Conservation (phyloP, 1,140 invertebrate species). For the Leptinotarsa defecta region DNA sequence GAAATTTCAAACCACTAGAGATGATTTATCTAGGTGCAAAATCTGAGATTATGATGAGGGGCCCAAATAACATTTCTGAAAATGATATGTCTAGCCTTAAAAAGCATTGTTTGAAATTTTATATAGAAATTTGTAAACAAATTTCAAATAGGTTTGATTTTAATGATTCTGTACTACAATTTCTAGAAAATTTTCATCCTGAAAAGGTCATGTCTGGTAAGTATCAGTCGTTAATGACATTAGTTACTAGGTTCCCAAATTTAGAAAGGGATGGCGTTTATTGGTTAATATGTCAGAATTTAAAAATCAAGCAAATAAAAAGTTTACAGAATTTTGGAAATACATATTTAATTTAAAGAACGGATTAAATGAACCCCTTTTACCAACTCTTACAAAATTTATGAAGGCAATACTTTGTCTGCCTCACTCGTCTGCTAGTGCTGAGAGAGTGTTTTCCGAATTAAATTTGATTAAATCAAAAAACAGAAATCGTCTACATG, state of each 20-base stretch:
- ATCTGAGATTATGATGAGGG: conserved; percentile 13
- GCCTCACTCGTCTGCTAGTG: conserved; percentile 10
- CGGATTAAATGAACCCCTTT: neutral
- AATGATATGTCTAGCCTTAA: neutral
- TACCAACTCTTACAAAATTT: neutral
- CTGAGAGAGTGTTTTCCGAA: conserved; percentile 13
- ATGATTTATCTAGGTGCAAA: conserved; percentile 6
- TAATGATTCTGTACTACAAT: neutral
- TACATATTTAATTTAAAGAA: neutral
- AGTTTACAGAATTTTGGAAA: conserved; percentile 16
- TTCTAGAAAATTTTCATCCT: conserved; percentile 2
- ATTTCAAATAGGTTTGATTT: conserved; percentile 6
- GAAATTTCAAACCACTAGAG: conserved; percentile 1
- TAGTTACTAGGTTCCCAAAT: conserved; percentile 6
- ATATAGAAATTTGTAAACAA: conserved; percentile 6
- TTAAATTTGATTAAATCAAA: neutral
- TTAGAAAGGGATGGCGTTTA: neutral
- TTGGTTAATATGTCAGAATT: neutral
- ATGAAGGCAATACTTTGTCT: neutral
- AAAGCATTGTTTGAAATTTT: neutral
- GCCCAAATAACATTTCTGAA: neutral
- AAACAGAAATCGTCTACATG: neutral
- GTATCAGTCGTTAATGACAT: neutral
- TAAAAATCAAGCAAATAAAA: conserved; percentile 12
- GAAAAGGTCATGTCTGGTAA: neutral